Evolutionary conservation across 2,797 vertebrate species (phyloP).

Genomic region (Eleutherodactylus coqui): DNA sequence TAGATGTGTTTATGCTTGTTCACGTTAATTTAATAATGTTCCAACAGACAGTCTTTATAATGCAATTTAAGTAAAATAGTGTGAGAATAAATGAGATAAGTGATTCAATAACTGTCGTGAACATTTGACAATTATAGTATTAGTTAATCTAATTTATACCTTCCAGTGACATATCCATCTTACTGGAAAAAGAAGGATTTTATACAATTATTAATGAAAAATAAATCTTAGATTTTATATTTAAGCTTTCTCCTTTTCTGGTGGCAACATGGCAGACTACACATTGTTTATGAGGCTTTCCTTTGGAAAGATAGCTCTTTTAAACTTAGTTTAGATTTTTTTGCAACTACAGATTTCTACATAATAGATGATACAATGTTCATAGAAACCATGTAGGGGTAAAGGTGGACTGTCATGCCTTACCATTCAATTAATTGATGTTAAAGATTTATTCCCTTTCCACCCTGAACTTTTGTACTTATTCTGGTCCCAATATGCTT

Average conservation of each 20-base stretch:
- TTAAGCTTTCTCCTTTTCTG: background rate
- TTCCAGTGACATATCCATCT: slow-evolving; percentile 17
- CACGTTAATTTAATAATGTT: background rate
- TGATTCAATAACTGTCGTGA: slow-evolving; percentile 7
- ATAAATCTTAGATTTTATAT: background rate
- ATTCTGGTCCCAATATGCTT: too few species aligned
- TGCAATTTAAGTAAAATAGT: slow-evolving; percentile 2
- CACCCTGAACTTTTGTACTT: too few species aligned
- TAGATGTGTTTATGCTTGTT: background rate
- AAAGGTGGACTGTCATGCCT: too few species aligned
- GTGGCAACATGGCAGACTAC: background rate
- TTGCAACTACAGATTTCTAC: background rate
- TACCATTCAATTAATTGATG: background rate
- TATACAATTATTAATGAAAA: background rate
- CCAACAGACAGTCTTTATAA: slow-evolving; percentile 22
- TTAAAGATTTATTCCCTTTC: too few species aligned
- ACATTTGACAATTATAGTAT: slow-evolving; percentile 44
- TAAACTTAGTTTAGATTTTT: background rate
- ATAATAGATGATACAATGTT: background rate
- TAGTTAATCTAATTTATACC: slow-evolving; percentile 39
- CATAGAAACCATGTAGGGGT: background rate
- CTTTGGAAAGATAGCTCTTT: background rate
- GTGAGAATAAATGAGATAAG: slow-evolving; percentile 27
- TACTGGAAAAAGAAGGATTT: background rate
- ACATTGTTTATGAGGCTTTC: background rate